phyloP scores from a whole-genome alignment of 1,140 invertebrate genomes.

The Atta colombica region DNA sequence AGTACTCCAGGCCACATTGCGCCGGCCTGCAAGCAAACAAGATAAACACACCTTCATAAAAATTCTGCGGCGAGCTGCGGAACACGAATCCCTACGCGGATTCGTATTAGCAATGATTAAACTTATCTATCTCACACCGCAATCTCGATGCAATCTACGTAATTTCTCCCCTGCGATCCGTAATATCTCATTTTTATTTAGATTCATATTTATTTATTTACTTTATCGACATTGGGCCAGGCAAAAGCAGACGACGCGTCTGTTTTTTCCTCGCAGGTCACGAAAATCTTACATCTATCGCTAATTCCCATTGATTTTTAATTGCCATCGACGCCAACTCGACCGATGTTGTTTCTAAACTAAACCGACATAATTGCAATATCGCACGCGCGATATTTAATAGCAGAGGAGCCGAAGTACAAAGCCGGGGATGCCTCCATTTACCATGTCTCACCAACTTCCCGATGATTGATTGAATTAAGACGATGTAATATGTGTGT shows the following conservation, averaged over 20 bases:
- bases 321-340: background rate
- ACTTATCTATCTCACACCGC: conserved; percentile 7
- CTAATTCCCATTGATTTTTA: background rate
- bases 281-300: background rate
- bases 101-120: conserved; percentile 47
- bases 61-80: background rate
- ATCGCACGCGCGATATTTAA: conserved; percentile 41
- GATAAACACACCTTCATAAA: conserved; percentile 27
- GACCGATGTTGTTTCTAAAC: conserved; percentile 35
- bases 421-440: conserved; percentile 38
- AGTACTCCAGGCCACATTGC: conserved; percentile 87
- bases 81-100: background rate
- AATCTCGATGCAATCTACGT: conserved; percentile 12
- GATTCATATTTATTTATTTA: conserved; percentile 28
- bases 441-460: conserved; percentile 50
- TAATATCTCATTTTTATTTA: conserved; percentile 20
- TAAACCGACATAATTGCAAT: conserved; percentile 21
- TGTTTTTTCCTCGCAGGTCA: background rate
- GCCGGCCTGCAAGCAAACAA: conserved; percentile 83
- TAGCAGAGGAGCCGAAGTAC: conserved; percentile 19
- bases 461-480: conserved; percentile 52
- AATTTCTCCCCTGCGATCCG: conserved; percentile 7
- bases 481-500: background rate
- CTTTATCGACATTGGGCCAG: background rate
- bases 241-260: background rate